A percentile compares a stretch with the other conserved stretches of the same genome.
These are phyloP conservation scores for Acanthosepion esculentum DNA, from an alignment of 2,888 invertebrate species.

Conservation along the genomic window DNA sequence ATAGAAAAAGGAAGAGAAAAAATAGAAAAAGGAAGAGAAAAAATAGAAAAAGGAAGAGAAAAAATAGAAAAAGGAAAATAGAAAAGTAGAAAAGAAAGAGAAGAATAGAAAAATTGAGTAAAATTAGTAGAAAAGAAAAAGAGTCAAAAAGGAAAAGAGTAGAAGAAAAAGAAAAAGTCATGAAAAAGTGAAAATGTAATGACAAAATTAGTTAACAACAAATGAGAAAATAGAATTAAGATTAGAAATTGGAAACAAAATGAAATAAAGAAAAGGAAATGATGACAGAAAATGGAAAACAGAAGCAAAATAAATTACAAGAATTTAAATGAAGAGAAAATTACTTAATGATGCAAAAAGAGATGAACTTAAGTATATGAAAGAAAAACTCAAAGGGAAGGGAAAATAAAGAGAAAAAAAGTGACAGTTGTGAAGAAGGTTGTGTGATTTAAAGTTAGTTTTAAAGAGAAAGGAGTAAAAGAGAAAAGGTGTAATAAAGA, in stretches of 20 bases:
- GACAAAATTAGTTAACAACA: neutral
- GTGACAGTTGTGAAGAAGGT: neutral
- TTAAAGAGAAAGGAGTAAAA: neutral
- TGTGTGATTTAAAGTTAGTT: neutral
- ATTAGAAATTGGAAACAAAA: neutral
- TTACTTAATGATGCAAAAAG: too few relatives aligned
- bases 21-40: neutral
- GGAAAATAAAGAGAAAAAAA: neutral
- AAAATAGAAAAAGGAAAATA: neutral
- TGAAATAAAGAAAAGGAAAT: neutral
- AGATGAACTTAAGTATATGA: too few relatives aligned
- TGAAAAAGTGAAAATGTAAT: neutral
- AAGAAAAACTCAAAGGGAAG: neutral
- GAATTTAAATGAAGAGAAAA: too few relatives aligned
- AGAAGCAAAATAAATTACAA: neutral
- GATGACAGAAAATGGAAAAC: neutral
- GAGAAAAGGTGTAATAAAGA: conserved; percentile 15
- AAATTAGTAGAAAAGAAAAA: neutral
- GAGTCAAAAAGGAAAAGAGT: neutral
- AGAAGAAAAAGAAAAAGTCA: neutral
- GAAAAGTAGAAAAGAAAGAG: neutral
- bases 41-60: neutral
- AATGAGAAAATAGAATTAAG: too few relatives aligned
- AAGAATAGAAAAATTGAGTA: neutral
- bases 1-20: neutral